Evolutionary conservation across 2,888 invertebrate species (phyloP).

Genomic region (Choristoneura rosaceana): DNA sequence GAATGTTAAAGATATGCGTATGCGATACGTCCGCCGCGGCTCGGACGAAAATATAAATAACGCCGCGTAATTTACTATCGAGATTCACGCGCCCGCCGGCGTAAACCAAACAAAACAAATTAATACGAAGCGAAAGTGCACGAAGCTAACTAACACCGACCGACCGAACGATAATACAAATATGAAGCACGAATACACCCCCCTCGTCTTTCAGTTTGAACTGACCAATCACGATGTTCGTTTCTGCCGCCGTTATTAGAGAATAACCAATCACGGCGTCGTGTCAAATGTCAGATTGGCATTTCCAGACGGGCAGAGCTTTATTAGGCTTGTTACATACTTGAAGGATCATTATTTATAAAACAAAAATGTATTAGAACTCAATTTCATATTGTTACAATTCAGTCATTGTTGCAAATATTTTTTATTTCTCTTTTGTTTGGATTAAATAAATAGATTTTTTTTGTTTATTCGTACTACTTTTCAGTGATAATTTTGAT

Average conservation of each 20-base stretch:
- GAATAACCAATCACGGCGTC: constrained; percentile 27
- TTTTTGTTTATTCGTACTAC: neutral
- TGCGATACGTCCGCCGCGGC: constrained; percentile 25
- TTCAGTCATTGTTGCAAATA: neutral
- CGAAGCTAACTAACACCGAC: constrained; percentile 33
- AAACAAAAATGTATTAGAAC: neutral
- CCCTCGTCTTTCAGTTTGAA: constrained; percentile 30
- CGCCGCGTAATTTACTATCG: constrained; percentile 38
- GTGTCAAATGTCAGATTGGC: constrained; percentile 41
- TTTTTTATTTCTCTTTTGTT: neutral
- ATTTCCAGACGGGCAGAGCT: constrained; percentile 34
- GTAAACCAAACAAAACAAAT: constrained; percentile 44
- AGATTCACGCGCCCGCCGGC: constrained; percentile 42
- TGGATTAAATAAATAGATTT: neutral
- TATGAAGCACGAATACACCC: constrained; percentile 33
- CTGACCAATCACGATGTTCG: constrained; percentile 24
- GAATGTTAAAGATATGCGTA: constrained; percentile 39
- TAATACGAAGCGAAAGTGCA: constrained; percentile 39
- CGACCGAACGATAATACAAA: constrained; percentile 36
- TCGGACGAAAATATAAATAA: constrained; percentile 43
- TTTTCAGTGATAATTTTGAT: neutral
- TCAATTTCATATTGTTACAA: neutral
- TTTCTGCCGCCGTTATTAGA: constrained; percentile 37
- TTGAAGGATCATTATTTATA: constrained; percentile 4
- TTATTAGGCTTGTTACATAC: constrained; percentile 39